Conservation (phyloP, 2,797 vertebrate genomes). For the Phoebastria nigripes region DNA sequence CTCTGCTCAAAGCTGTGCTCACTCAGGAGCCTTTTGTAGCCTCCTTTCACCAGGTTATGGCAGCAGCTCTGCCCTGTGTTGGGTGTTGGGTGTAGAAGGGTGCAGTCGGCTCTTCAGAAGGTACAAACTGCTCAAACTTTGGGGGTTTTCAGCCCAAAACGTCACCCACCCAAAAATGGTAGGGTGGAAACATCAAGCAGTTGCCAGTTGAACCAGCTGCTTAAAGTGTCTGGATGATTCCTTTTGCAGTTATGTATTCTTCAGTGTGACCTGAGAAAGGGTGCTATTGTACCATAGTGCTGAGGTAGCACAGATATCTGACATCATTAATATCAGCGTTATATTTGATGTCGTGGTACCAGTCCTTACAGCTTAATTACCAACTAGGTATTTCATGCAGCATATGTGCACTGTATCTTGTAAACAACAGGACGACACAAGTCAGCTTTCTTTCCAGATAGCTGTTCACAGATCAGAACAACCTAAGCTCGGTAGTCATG, state of each 20-base stretch:
- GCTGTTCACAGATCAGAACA: background rate
- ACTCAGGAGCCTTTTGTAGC: background rate
- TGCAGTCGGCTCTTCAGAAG: background rate
- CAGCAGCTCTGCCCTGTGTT: background rate
- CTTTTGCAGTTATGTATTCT: background rate
- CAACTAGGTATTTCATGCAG: background rate
- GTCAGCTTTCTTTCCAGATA: background rate
- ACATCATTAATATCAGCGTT: background rate
- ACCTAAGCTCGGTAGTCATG: background rate
- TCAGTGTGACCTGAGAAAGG: background rate
- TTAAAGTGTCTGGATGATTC: background rate
- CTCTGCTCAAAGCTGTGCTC: background rate
- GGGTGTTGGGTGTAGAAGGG: background rate
- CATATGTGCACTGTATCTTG: no score
- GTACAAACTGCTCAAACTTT: background rate
- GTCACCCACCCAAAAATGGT: no score
- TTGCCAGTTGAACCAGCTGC: background rate
- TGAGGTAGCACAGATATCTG: background rate
- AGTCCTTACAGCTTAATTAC: background rate
- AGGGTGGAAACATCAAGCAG: background rate
- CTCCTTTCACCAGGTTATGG: background rate
- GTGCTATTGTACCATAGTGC: background rate
- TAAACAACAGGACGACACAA: background rate
- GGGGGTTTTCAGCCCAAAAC: background rate
- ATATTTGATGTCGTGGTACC: background rate